Evolutionary conservation across 35 echinoderm and acorn worm genomes (phyloP).

Genomic region (Lytechinus pictus): DNA sequence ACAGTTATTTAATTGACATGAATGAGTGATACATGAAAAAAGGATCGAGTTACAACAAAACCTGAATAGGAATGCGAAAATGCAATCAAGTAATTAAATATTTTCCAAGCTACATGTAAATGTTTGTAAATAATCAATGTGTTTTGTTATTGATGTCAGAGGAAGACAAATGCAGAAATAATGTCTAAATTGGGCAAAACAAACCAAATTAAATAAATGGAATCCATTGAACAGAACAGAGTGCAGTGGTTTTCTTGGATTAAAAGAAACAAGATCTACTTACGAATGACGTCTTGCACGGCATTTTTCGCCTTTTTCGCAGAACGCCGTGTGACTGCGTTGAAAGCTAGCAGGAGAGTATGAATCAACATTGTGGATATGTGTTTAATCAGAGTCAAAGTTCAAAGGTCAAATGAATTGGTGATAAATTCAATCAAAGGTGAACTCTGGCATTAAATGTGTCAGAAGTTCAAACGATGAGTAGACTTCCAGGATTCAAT

Average conservation of each 20-base stretch:
- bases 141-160: neutral
- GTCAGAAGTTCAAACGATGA: neutral
- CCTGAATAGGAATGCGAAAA: neutral
- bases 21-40: neutral
- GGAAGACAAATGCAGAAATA: neutral
- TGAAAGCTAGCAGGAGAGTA: conserved; percentile 40
- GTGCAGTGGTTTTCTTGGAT: neutral
- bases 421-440: neutral
- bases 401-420: neutral
- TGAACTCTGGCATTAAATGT: neutral
- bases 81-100: neutral
- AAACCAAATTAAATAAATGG: neutral
- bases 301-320: conserved; percentile 20
- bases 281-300: conserved; percentile 33
- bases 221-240: neutral
- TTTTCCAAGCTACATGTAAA: neutral
- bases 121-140: neutral
- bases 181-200: neutral
- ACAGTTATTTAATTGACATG: neutral
- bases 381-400: neutral
- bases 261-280: neutral
- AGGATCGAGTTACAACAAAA: neutral
- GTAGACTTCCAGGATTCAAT: neutral
- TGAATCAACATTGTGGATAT: conserved; percentile 24
- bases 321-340: conserved; percentile 28